Base-by-base conservation (phyloP, 2,797 vertebrate species). In the Catharus ustulatus region DNA sequence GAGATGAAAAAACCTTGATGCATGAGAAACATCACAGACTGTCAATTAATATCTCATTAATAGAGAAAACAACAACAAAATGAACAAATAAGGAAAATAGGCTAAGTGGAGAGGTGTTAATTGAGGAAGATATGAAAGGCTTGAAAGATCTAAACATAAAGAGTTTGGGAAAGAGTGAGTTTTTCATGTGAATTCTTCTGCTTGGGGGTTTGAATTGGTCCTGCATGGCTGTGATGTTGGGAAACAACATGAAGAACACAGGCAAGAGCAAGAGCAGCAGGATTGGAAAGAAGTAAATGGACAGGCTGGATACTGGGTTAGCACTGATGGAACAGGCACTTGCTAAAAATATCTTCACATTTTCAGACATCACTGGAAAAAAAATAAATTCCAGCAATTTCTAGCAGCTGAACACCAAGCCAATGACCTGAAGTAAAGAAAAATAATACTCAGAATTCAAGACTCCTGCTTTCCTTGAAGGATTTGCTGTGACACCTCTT, bases 21-120 rank as follows among this genome's bases (percentile, higher is more conserved):
- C 67, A 46, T 69, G 90, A 71, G 67, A 95, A 93, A 94, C 79
- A 89, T 88, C 78, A 95, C 58, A 92, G 66, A 20, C 34, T 71
- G 84, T 81, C 95, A 96, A 96, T 96, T 97, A 97, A 94, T 95
- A 72, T 48, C 93, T 87, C 90, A 91, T 94, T 96, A 95, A 92
- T 93, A 93, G 93, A 83, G 80, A 91, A 94, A 94, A 91, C 77
- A 94, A 94, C 78, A 93, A 86, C 68, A 89, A 96, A 93, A 96
- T 95, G 94, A 96, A 68, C 74, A 92, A 81, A 94, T 57, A 95
- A 38, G 67, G 62, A 96, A 97, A 91, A 87, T 13, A 92, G 82
- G 66, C 54, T 95, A 87, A 86, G 62, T 48, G 59, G 62, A 94
- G 83, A 97, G 89, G 96, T 97, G 95, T 83, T 97, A 97, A 97